These are phyloP conservation scores for mouse (Mus musculus) DNA, from an alignment of 2,113 vertebrate species.

Conservation along the genomic window DNA sequence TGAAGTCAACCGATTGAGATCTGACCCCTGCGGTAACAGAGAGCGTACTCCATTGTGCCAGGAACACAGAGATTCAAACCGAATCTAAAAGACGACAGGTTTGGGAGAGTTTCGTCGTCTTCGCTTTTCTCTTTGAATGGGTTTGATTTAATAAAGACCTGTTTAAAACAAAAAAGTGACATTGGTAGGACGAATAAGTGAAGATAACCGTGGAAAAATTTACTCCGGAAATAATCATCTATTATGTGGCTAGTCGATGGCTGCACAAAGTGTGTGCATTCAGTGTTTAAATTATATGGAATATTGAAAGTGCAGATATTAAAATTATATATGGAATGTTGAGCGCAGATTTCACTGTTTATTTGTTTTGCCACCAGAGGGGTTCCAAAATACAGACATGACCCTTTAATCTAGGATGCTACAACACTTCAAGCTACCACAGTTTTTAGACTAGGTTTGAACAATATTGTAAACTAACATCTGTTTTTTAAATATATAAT, in stretches of 20 bases:
- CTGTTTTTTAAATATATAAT: background rate
- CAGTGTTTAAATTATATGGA: background rate
- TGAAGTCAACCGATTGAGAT: fast-evolving
- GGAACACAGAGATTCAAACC: background rate
- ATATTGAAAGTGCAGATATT: background rate
- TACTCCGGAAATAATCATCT: too few species aligned
- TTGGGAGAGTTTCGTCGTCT: background rate
- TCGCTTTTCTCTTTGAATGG: background rate
- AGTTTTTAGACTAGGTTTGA: background rate
- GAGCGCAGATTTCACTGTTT: background rate
- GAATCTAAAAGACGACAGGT: background rate
- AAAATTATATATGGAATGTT: background rate
- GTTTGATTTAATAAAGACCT: background rate
- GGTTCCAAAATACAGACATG: background rate
- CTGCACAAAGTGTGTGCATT: background rate
- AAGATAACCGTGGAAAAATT: background rate
- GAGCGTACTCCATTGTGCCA: background rate
- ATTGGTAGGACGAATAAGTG: background rate
- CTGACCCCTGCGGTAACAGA: background rate
- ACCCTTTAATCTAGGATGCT: background rate
- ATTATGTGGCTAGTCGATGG: background rate
- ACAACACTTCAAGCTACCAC: background rate
- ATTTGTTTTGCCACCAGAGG: background rate
- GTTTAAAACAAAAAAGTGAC: background rate
- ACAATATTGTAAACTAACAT: background rate